phyloP scores from a whole-genome alignment of 1,140 invertebrate species.

The Drosophila azteca region DNA sequence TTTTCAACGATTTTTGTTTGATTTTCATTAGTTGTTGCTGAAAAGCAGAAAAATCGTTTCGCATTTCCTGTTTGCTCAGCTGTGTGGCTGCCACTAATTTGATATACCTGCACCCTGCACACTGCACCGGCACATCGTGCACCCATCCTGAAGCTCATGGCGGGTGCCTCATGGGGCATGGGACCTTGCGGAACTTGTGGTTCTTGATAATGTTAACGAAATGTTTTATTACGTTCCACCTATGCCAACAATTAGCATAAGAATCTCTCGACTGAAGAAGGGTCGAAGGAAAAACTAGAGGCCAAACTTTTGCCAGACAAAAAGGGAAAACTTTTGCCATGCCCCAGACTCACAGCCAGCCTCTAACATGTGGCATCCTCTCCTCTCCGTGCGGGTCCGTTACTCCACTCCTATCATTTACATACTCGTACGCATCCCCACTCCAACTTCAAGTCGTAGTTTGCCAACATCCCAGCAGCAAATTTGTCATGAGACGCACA shows the following conservation, averaged over 20 bases:
- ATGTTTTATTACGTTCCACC: constrained; percentile 80
- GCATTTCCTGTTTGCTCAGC: too few species aligned
- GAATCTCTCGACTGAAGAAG: constrained; percentile 49
- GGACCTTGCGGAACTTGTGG: constrained; percentile 46
- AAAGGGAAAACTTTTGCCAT: constrained; percentile 46
- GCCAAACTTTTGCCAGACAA: constrained; percentile 32
- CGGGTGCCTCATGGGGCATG: neutral
- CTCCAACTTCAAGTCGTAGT: constrained; percentile 7
- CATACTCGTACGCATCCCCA: constrained; percentile 40
- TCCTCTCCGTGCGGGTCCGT: constrained; percentile 12
- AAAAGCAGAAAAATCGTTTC: too few species aligned
- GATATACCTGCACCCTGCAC: too few species aligned
- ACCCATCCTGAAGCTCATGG: too few species aligned
- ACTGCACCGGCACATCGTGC: too few species aligned
- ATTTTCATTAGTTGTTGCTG: constrained; percentile 13
- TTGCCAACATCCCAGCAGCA: constrained; percentile 10
- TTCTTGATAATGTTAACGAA: constrained; percentile 70
- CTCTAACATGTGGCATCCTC: constrained; percentile 31
- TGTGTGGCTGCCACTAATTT: too few species aligned
- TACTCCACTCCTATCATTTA: constrained; percentile 55
- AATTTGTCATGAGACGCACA: constrained; percentile 72
- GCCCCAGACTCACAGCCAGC: constrained; percentile 38
- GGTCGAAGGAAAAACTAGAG: neutral
- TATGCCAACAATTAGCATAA: constrained; percentile 80
- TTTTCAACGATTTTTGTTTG: constrained; percentile 13